Percentiles rank a stretch among this genome's conserved stretches.
Conservation (phyloP, 2,888 invertebrate genomes). For the Calameuta idolon region DNA sequence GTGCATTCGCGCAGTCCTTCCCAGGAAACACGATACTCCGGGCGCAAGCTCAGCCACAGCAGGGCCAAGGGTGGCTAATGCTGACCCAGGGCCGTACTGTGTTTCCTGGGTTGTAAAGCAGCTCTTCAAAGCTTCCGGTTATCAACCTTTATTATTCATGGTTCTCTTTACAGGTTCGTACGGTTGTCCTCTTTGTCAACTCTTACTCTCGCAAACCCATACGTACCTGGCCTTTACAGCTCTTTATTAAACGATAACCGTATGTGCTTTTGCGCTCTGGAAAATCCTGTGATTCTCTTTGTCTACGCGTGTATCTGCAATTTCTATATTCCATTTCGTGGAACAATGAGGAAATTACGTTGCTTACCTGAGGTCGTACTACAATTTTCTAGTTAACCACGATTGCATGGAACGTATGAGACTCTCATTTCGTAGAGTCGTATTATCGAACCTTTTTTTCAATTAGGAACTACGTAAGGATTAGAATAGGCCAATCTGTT, state of each 20-base stretch:
- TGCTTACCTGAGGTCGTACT: too few species aligned
- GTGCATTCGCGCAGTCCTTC: conserved; percentile 16
- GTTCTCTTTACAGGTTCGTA: neutral
- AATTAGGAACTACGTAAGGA: neutral
- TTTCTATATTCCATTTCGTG: too few species aligned
- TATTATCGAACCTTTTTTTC: neutral
- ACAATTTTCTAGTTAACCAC: neutral
- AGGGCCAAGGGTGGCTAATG: too few species aligned
- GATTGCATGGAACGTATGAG: neutral
- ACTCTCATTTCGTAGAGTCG: neutral
- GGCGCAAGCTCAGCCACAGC: too few species aligned
- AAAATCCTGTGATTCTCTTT: too few species aligned
- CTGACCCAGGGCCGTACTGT: too few species aligned
- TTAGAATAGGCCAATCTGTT: neutral
- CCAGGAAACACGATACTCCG: too few species aligned
- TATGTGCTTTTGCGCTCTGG: neutral
- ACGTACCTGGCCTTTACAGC: neutral
- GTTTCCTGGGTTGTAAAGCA: neutral
- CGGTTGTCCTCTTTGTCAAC: neutral
- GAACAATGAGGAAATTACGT: too few species aligned
- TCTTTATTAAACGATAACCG: neutral
- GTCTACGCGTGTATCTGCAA: too few species aligned
- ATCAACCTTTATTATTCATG: neutral
- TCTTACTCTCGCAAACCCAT: neutral
- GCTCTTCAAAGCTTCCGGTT: neutral